Evolutionary conservation across 35 echinoderm and acorn worm genomes (phyloP).

Genomic region (Lytechinus variegatus): DNA sequence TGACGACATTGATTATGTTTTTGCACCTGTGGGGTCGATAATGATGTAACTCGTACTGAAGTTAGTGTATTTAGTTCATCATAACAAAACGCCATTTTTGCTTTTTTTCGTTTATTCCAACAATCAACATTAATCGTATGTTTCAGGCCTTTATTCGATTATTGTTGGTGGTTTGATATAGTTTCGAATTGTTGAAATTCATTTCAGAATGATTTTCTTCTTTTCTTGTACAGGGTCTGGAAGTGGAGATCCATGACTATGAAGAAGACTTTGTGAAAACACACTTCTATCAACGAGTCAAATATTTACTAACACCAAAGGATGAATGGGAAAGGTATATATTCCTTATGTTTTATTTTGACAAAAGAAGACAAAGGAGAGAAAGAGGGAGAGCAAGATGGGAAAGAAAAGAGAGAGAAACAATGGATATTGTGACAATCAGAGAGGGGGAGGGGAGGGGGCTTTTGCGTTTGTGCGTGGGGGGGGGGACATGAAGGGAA

Average conservation of each 20-base stretch:
- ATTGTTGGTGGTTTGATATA: too few species aligned
- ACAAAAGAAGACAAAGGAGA: neutral
- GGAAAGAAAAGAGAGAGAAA: neutral
- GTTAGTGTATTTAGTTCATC: too few species aligned
- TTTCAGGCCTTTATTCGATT: too few species aligned
- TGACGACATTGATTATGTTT: too few species aligned
- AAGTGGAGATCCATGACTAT: constrained; percentile 11
- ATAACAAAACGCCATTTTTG: too few species aligned
- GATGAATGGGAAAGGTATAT: constrained; percentile 32
- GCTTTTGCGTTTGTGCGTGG: too few species aligned
- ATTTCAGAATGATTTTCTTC: neutral
- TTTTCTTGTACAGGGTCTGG: neutral
- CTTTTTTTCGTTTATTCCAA: too few species aligned
- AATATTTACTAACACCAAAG: constrained; percentile 31
- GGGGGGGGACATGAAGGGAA: too few species aligned
- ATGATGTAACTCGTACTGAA: too few species aligned
- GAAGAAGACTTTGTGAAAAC: constrained; percentile 21
- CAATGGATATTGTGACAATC: neutral
- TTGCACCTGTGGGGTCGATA: too few species aligned
- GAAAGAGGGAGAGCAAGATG: neutral
- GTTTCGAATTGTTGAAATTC: neutral
- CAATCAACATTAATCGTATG: too few species aligned
- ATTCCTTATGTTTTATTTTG: neutral
- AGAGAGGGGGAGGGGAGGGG: too few species aligned
- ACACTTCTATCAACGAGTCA: constrained; percentile 13